Evolutionary conservation across 2,113 vertebrate species (phyloP).

Genomic region (Pipra filicauda): DNA sequence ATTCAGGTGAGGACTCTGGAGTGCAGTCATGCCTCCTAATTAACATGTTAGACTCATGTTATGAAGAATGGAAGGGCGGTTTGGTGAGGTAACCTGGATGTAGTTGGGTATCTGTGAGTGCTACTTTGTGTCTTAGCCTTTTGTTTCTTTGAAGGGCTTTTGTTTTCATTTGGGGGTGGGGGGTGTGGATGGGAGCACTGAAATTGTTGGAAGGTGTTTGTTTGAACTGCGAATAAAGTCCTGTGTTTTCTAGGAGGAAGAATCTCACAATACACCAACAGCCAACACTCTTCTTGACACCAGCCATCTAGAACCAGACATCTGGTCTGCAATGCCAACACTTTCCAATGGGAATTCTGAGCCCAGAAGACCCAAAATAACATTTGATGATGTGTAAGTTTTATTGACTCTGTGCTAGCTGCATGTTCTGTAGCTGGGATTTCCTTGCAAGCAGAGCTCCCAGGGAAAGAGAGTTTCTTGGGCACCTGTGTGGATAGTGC

Average conservation of each 20-base stretch:
- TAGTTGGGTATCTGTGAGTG: neutral
- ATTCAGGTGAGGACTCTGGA: neutral
- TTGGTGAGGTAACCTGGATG: neutral
- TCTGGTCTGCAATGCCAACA: conserved; percentile 81
- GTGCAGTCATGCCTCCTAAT: neutral
- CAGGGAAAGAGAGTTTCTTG: neutral
- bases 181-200: neutral
- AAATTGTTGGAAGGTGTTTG: neutral
- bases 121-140: neutral
- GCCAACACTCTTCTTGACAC: conserved; percentile 81
- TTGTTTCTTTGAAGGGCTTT: neutral
- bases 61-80: neutral
- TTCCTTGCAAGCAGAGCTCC: neutral
- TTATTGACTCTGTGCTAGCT: neutral
- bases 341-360: conserved; percentile 82
- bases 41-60: neutral
- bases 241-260: conserved; percentile 77
- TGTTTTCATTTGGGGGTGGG: neutral
- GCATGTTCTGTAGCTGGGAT: neutral
- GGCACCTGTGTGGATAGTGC: neutral
- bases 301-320: conserved; percentile 82
- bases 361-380: conserved; percentile 85
- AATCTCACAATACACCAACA: conserved; percentile 74
- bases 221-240: neutral
- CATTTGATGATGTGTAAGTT: conserved; percentile 92